phyloP scores from a whole-genome alignment of 2,797 vertebrate species.

The Toxotes lorentzi region DNA sequence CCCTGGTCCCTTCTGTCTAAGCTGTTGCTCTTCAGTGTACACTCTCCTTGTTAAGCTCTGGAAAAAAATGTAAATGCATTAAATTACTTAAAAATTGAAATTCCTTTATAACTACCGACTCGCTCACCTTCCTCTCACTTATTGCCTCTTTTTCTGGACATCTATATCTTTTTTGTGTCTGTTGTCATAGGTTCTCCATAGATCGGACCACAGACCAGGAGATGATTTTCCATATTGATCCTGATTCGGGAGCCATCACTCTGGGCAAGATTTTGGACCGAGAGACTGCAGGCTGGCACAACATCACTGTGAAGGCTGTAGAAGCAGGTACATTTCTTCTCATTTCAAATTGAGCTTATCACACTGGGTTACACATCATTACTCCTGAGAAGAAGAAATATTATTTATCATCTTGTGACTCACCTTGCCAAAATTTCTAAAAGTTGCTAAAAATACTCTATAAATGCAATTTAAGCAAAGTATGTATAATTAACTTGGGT shows the following conservation, averaged over 20 bases:
- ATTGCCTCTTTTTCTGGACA: neutral
- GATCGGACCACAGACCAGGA: constrained; percentile 91
- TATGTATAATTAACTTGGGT: neutral
- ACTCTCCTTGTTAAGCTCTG: neutral
- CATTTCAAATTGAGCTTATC: neutral
- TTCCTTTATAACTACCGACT: neutral
- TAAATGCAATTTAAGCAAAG: neutral
- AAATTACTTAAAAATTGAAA: neutral
- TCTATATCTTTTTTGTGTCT: constrained; percentile 7
- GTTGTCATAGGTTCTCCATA: constrained; percentile 90
- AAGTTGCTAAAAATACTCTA: neutral
- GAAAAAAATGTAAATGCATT: neutral
- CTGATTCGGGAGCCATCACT: constrained; percentile 91
- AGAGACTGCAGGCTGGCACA: constrained; percentile 98
- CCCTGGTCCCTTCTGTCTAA: neutral
- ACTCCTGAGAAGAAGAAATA: neutral
- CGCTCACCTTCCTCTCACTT: neutral
- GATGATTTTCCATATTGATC: constrained; percentile 95
- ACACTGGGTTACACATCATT: neutral
- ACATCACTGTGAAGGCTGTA: constrained; percentile 94
- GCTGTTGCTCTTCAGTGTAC: constrained; percentile 6
- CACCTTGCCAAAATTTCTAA: neutral
- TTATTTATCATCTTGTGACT: neutral
- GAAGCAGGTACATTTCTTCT: constrained; percentile 89
- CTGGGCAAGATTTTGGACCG: constrained; percentile 93